Base-by-base conservation (phyloP, 1,140 invertebrate species). In the Teleopsis dalmanni region DNA sequence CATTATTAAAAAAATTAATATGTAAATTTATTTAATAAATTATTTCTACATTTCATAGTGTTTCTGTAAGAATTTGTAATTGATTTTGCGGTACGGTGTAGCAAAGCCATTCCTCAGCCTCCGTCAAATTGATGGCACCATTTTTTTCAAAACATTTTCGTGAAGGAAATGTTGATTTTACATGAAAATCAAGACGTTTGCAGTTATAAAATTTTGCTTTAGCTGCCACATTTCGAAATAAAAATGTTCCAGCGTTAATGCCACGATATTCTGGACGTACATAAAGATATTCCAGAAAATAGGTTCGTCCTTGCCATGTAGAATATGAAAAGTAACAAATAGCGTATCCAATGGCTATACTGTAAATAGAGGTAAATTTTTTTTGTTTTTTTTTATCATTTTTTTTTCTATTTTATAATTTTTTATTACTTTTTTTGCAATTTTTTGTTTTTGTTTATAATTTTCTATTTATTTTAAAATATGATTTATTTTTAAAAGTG, bases 271-370 rank as follows among this genome's bases (percentile, higher is more conserved):
- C 60, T 0, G 77, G 73, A 31, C 79, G 76, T 0, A 94, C 82
- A 68, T 87, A 92, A 19, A 95, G 57, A 66, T 95, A 90, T 72
- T 94, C 89, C 26, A 92, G 66, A 69, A 83, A 82, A 52, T 90
- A 75, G 2, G 76, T 72, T 58, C 78, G 80, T 13, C 88, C 87
- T 55, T 78, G 59, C 84, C 86, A 90, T 0, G 87, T 86, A 2
- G 85, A 88, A 66, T 89, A 92, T 3, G 75, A 78, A 26, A 78
- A 79, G 65, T 82, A 91, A 65, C 81, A 90, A 7, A 91, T 54
- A 1, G 81, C 76, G 73, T 85, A 91, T 1, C 87, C 88, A 34
- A 85, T 72, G 14, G 74, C 29, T 5, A 16, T 43, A 14, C 41
- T 43, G 25, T n/a, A n/a, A n/a, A n/a, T 13, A 29, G 18, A 34